These are phyloP conservation scores for Phrynosoma blainvillii DNA, from an alignment of 2,113 vertebrate species.

Conservation along the genomic window DNA sequence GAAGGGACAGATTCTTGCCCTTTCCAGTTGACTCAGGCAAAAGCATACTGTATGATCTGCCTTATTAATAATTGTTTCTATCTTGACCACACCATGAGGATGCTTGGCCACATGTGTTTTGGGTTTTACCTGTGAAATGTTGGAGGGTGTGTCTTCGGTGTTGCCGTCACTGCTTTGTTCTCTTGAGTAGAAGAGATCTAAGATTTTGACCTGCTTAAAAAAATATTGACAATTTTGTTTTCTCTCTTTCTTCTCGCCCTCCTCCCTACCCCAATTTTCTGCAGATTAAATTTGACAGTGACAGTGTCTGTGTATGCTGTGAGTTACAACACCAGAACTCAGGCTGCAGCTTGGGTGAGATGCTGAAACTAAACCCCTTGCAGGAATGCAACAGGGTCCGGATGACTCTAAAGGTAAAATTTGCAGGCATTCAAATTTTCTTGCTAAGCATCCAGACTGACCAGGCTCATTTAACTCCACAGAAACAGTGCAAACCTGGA, in stretches of 20 bases:
- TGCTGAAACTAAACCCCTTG: conserved; percentile 93
- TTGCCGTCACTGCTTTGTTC: neutral
- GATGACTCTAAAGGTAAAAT: conserved; percentile 89
- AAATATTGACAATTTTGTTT: neutral
- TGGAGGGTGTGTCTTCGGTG: neutral
- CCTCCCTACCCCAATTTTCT: conserved; percentile 22
- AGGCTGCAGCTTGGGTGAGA: conserved; percentile 95
- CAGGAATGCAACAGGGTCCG: conserved; percentile 91
- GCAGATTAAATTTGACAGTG: conserved; percentile 92
- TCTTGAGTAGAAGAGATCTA: too few relatives aligned
- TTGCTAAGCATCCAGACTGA: neutral
- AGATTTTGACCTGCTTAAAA: neutral
- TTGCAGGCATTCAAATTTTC: neutral
- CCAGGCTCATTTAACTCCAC: too few relatives aligned
- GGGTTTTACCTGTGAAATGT: too few relatives aligned
- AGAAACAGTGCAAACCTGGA: too few relatives aligned
- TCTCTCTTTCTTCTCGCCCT: neutral
- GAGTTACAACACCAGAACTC: conserved; percentile 91
- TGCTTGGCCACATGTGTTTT: too few relatives aligned
- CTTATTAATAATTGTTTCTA: too few relatives aligned
- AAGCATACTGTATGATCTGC: too few relatives aligned
- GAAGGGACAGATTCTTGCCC: too few relatives aligned
- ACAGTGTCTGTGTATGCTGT: conserved; percentile 97
- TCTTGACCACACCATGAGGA: too few relatives aligned
- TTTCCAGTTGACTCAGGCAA: too few relatives aligned